phyloP scores from a whole-genome alignment of 2,888 invertebrate genomes.

The Yponomeuta malinellus region DNA sequence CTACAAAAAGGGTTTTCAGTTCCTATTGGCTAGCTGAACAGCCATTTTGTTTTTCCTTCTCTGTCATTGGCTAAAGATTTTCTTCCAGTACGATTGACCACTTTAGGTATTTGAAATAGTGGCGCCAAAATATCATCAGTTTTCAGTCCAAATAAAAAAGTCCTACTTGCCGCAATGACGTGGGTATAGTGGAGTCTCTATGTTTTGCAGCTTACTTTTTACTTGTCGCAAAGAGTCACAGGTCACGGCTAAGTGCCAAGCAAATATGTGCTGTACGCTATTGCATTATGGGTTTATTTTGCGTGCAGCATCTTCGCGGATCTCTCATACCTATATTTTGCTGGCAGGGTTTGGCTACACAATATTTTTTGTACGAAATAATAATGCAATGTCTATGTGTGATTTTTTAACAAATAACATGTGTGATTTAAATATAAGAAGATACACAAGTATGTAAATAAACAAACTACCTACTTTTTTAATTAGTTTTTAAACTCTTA shows the following conservation, averaged over 20 bases:
- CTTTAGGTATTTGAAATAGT: neutral
- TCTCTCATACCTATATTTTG: conserved; percentile 17
- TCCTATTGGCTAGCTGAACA: neutral
- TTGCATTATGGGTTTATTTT: conserved; percentile 66
- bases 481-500: conserved; percentile 24
- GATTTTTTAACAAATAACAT: neutral
- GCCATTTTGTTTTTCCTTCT: neutral
- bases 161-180: conserved; percentile 24
- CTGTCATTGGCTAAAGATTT: too few relatives aligned
- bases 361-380: neutral
- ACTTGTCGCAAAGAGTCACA: conserved; percentile 38
- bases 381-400: neutral
- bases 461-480: neutral
- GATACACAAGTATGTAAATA: conserved; percentile 65
- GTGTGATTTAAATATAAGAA: conserved; percentile 38
- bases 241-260: neutral
- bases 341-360: neutral
- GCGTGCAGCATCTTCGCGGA: conserved; percentile 37
- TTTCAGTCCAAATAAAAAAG: conserved; percentile 12
- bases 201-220: conserved; percentile 69
- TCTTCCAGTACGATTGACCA: neutral
- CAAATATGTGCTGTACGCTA: conserved; percentile 32
- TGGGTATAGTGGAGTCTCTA: conserved; percentile 41
- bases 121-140: neutral
- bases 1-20: too few relatives aligned